Evolutionary conservation across 2,797 vertebrate genomes (phyloP).

Genomic region (Sebastes steindachneri): DNA sequence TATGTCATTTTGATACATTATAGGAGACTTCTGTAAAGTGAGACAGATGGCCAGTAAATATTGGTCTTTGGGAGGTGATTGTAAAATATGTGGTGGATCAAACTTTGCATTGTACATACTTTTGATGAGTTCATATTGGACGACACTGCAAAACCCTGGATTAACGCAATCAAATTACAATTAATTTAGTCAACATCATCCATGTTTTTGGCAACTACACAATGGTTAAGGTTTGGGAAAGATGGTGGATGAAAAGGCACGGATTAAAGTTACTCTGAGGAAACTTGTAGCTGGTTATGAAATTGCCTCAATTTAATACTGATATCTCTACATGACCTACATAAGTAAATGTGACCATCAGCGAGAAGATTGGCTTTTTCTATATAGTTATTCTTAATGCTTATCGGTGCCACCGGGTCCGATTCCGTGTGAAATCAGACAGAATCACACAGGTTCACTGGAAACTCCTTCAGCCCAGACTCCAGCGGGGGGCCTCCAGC

Average conservation of each 20-base stretch:
- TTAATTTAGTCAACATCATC: not conserved
- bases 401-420: too few species aligned
- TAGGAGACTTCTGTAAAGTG: not conserved
- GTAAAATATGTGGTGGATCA: not conserved
- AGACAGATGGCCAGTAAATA: not conserved
- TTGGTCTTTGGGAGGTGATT: not conserved
- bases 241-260: not conserved
- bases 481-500: too few species aligned
- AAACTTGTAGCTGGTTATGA: not conserved
- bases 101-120: not conserved
- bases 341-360: too few species aligned
- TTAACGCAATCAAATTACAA: not conserved
- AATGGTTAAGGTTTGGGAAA: not conserved
- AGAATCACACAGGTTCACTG: too few species aligned
- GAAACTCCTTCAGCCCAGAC: too few species aligned
- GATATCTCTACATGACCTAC: too few species aligned
- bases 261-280: too few species aligned
- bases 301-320: too few species aligned
- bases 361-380: too few species aligned
- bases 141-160: not conserved
- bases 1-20: conserved; percentile 22
- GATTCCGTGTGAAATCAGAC: too few species aligned
- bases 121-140: not conserved
- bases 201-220: not conserved
- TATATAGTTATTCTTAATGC: too few species aligned